A percentile compares a stretch with the other conserved stretches of the same genome.
Evolutionary conservation across 2,797 vertebrate genomes (phyloP).

Genomic region (Fringilla coelebs): DNA sequence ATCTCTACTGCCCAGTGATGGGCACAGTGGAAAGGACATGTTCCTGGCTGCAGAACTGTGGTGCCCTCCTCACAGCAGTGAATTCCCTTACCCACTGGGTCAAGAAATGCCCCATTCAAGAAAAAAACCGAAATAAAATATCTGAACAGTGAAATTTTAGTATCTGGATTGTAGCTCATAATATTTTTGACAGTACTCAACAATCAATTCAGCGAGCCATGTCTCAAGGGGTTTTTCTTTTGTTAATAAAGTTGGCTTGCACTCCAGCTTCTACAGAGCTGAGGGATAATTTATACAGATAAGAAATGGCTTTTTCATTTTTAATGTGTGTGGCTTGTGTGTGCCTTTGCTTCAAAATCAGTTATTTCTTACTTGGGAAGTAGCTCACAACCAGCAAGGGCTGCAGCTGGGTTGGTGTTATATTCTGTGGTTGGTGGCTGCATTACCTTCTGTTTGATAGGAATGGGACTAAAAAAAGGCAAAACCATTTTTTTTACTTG

Average conservation of each 20-base stretch:
- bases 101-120: not conserved
- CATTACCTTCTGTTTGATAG: not conserved
- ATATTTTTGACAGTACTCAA: slow-evolving; percentile 30
- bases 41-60: not conserved
- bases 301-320: slow-evolving; percentile 35
- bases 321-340: not conserved
- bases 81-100: not conserved
- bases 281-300: not conserved
- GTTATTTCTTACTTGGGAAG: not conserved
- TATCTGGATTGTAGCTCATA: slow-evolving; percentile 5
- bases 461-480: not conserved
- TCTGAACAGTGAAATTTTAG: not conserved
- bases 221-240: slow-evolving; percentile 12
- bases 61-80: not conserved
- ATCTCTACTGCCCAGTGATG: not conserved
- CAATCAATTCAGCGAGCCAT: not conserved
- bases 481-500: not conserved
- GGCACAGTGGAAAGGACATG: not conserved
- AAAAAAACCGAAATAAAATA: slow-evolving; percentile 26
- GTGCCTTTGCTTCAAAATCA: slow-evolving; percentile 8
- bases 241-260: slow-evolving; percentile 34
- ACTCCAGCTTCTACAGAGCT: not conserved
- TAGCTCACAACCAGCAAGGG: not conserved
- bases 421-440: not conserved
- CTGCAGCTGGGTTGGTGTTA: not conserved